A percentile compares a stretch with the other conserved stretches of the same genome.
phyloP scores from a whole-genome alignment of 1,140 invertebrate species.

The Chlorops oryzae region DNA sequence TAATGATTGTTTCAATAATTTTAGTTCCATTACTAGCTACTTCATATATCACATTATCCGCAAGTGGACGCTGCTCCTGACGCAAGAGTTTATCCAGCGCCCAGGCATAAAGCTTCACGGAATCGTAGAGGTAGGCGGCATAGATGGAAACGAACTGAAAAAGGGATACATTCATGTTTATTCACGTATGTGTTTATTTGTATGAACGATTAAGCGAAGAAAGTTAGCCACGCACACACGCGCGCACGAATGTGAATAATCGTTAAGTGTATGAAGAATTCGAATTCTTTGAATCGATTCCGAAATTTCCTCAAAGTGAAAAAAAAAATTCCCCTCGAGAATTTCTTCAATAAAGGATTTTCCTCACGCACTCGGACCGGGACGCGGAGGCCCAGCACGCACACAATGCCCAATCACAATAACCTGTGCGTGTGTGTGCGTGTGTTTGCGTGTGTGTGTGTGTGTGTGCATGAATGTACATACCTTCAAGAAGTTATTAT shows the following conservation, averaged over 20 bases:
- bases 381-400: not conserved
- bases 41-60: conserved; percentile 59
- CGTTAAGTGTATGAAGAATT: too few relatives aligned
- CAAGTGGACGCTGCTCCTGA: conserved; percentile 55
- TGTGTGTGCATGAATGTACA: conserved; percentile 12
- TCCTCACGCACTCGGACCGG: too few relatives aligned
- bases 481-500: conserved; percentile 57
- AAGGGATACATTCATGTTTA: not conserved
- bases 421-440: not conserved
- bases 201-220: too few relatives aligned
- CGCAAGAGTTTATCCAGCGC: conserved; percentile 71
- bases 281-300: too few relatives aligned
- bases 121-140: conserved; percentile 94
- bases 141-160: conserved; percentile 82
- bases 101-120: conserved; percentile 83
- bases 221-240: too few relatives aligned
- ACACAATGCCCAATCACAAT: too few relatives aligned
- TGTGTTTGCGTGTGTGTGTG: not conserved
- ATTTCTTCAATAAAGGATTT: not conserved
- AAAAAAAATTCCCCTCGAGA: not conserved
- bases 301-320: too few relatives aligned
- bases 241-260: too few relatives aligned
- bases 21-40: conserved; percentile 69
- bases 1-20: conserved; percentile 74
- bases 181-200: too few relatives aligned